Percentiles rank a stretch among this genome's conserved stretches.
phyloP scores from a whole-genome alignment of 2,113 vertebrate genomes.

The Pungitius pungitius region DNA sequence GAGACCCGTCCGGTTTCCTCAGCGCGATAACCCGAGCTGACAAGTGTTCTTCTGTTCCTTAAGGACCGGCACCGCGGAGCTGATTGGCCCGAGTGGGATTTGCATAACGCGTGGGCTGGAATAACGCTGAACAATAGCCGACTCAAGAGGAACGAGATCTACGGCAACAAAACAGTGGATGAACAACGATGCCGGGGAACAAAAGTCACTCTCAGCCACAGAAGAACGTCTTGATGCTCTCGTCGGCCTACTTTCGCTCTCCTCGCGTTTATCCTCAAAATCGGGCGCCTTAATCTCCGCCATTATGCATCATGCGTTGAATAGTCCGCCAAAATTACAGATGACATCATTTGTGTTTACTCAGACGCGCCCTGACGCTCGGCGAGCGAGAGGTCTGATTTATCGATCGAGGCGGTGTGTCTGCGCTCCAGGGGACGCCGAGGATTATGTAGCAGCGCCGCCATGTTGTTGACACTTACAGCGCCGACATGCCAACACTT shows the following conservation, averaged over 20 bases:
- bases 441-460: constrained; percentile 63
- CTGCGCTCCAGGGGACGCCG: constrained; percentile 38
- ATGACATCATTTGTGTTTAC: constrained; percentile 51
- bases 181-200: constrained; percentile 56
- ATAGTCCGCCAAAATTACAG: constrained; percentile 38
- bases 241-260: constrained; percentile 49
- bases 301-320: constrained; percentile 45
- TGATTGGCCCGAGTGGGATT: constrained; percentile 56
- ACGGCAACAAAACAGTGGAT: constrained; percentile 64
- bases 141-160: constrained; percentile 56
- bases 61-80: constrained; percentile 34
- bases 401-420: constrained; percentile 61
- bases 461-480: constrained; percentile 72
- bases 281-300: constrained; percentile 42
- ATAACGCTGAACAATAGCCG: constrained; percentile 57
- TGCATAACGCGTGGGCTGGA: constrained; percentile 61
- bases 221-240: constrained; percentile 53
- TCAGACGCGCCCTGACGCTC: background rate
- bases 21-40: constrained; percentile 41
- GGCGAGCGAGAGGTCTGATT: constrained; percentile 47
- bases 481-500: constrained; percentile 56
- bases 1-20: constrained; percentile 20
- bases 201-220: constrained; percentile 52
- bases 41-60: constrained; percentile 45
- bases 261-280: constrained; percentile 18